Base-by-base conservation (phyloP, 2,888 invertebrate species). In the Ennomos fuscantarius region DNA sequence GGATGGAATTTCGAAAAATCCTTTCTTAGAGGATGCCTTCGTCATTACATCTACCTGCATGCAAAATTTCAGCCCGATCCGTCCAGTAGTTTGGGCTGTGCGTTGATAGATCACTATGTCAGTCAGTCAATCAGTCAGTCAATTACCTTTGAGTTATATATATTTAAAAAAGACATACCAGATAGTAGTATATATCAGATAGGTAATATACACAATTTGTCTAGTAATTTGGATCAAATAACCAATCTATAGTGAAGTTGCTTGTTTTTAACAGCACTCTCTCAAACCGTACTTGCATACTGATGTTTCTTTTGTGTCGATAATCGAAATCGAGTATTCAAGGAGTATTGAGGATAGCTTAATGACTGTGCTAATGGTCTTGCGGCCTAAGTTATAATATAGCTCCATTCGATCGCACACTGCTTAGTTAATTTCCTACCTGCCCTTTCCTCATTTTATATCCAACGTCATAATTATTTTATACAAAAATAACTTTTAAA, bases 351-450 rank as follows among this genome's bases (percentile, higher is more conserved):
- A 78, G n/a, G 76, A 73, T 78, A 75, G 72, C 76, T 74, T 81
- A 81, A 84, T 78, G 79, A 77, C 70, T 69, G 64, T 62, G 70
- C 74, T 79, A 82, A 81, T 79, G 76, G 78, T 60, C 69, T 68
- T 64, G 69, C 73, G 68, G 72, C 69, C 73, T 76, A 74, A 73
- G 74, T 79, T 78, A 80, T 79, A 73, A 75, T 67, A 70, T 67
- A 70, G 52, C 58, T 66, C 62, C 69, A 69, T 67, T 67, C 64
- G 71, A 74, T 74, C 69, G 68, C 70, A 68, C 60, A 63, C 60
- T 53, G 58, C 42, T 41, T n/a, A n/a, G n/a, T n/a, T n/a, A n/a
- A n/a, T n/a, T n/a, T n/a, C n/a, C n/a, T 24, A 50, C 45, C 9
- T 37, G 11, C 31, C 24, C 39, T 34, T 39, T 33, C 37, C 36